These are phyloP conservation scores for Panonychus citri DNA, from an alignment of 1,140 invertebrate species.

Conservation along the genomic window DNA sequence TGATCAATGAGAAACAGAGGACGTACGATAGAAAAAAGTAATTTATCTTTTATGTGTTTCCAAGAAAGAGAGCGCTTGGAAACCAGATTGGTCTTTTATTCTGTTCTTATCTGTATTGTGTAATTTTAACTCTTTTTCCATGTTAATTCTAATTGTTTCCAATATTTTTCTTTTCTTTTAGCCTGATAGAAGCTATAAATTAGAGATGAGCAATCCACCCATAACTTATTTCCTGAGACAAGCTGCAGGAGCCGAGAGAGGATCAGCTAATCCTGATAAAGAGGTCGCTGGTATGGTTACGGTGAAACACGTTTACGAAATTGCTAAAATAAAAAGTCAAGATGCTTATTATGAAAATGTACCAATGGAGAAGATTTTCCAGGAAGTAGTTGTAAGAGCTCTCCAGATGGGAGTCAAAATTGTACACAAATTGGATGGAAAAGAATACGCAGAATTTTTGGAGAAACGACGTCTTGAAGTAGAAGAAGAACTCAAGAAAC, in stretches of 20 bases:
- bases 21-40: too few species aligned
- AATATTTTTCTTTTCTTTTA: slow-evolving; percentile 8
- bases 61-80: too few species aligned
- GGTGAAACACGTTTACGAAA: slow-evolving; percentile 93
- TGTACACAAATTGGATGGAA: slow-evolving; percentile 48
- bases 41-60: too few species aligned
- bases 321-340: slow-evolving; percentile 71
- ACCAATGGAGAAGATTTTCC: slow-evolving; percentile 49
- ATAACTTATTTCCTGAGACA: slow-evolving; percentile 67
- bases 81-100: background rate
- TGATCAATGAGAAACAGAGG: too few species aligned
- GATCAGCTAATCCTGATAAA: slow-evolving; percentile 44
- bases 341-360: slow-evolving; percentile 48
- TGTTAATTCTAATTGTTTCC: background rate
- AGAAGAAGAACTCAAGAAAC: slow-evolving; percentile 43
- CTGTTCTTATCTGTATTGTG: background rate
- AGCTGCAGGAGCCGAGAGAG: slow-evolving; percentile 70
- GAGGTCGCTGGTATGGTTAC: slow-evolving; percentile 75
- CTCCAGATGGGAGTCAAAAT: slow-evolving; percentile 60
- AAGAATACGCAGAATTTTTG: slow-evolving; percentile 62
- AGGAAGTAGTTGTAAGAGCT: slow-evolving; percentile 47
- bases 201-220: slow-evolving; percentile 63
- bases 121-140: background rate
- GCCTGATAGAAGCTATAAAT: slow-evolving; percentile 59
- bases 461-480: slow-evolving; percentile 45